Evolutionary conservation across 2,888 invertebrate species (phyloP), one percentile per base, ranked within the genome.

Genomic region (Imbricaverruca yamaguchii): DNA sequence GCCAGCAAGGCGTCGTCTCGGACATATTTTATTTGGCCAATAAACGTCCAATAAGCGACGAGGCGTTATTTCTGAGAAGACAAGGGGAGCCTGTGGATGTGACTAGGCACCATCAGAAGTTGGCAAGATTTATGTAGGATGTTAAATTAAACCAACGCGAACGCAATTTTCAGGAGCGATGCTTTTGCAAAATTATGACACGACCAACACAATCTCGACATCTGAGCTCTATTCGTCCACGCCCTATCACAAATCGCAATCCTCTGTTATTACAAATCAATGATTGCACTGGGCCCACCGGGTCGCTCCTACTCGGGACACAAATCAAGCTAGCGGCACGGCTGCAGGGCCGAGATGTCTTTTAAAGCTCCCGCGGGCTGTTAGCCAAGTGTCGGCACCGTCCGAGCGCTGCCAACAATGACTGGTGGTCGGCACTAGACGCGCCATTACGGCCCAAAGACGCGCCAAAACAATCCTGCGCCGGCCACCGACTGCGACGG

Each of bases 71-170:
- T 39, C 69, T 15, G 23, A 69, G 15, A 13, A 11, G 15, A 23
- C 25, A 15, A 13, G 23, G 23, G 15, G 13, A 39, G 69, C 15
- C 69, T 13, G 69, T 12, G 69, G 39, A 69, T 69, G 39, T 69
- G 69, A 69, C 69, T 25, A 39, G 39, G 69, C 39, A 69, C 23
- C 11, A 15, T 15, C 39, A 8, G 39, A 69, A 39, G 69, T 39
- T 39, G 39, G 69, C 39, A 39, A 25, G 69, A 69, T 69, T 69
- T 69, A 69, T 69, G 69, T 69, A 39, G 23, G 69, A 39, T 69
- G 25, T 25, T 39, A 39, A 69, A 69, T 69, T 69, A 69, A 69
- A 23, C 25, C 69, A 3, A 39, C 15, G 61, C 23, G 11, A 11
- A 39, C 69, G 69, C 69, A 69, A 69, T 69, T 23, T 69, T 69